Conservation (phyloP, 2,797 vertebrate species). For the Micropoecilia bifurca region DNA sequence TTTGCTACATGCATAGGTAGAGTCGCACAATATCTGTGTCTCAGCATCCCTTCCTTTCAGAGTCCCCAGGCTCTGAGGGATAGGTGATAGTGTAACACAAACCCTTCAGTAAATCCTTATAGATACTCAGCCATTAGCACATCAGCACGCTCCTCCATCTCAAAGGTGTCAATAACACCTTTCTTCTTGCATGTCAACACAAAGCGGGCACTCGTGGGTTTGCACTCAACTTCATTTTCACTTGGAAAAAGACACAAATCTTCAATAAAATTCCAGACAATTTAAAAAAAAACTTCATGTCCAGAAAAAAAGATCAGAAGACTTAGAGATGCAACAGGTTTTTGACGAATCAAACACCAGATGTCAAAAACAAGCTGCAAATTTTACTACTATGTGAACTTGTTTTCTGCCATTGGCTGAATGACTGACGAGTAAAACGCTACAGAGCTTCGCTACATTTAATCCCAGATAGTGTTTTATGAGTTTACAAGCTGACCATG, state of each 20-base stretch:
- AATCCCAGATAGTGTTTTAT: neutral
- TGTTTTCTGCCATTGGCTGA: conserved; percentile 3
- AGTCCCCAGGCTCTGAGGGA: conserved; percentile 18
- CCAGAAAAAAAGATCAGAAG: neutral
- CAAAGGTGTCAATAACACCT: conserved; percentile 40
- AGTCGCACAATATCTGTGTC: neutral
- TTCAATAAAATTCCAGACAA: neutral
- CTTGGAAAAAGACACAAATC: conserved; percentile 18
- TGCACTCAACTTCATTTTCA: neutral
- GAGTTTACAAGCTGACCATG: conserved; percentile 8
- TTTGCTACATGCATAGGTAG: neutral
- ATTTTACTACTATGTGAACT: conserved; percentile 2
- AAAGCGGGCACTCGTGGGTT: neutral
- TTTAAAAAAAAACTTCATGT: neutral
- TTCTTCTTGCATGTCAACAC: conserved; percentile 19
- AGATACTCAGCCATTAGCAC: conserved; percentile 61
- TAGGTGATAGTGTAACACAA: conserved; percentile 70
- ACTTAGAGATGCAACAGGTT: neutral
- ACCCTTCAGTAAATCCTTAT: conserved; percentile 45
- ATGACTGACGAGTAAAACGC: neutral
- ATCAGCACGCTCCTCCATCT: conserved; percentile 47
- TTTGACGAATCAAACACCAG: neutral
- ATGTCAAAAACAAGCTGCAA: neutral
- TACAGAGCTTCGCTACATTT: neutral
- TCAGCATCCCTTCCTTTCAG: conserved; percentile 11